Percentiles rank a stretch among this genome's conserved stretches.
Conservation (phyloP, 2,113 vertebrate species). For the Anarhynchus alexandrinus region DNA sequence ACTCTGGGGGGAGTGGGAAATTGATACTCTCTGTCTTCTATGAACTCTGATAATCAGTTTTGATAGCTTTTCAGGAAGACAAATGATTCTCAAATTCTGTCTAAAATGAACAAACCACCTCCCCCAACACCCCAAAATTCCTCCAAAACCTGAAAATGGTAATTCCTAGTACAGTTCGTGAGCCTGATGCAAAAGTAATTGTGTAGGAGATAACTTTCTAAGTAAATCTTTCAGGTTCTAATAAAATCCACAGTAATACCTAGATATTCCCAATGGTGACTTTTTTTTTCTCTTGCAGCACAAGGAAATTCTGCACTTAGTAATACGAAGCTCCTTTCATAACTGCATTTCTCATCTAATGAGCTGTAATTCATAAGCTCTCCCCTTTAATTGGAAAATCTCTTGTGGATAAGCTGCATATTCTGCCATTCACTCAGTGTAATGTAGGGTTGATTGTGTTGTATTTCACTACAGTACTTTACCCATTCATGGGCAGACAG, state of each 20-base stretch:
- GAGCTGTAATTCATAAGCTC: constrained; percentile 52
- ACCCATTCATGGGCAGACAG: neutral
- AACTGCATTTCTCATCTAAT: constrained; percentile 44
- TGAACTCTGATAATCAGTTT: neutral
- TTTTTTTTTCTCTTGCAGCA: neutral
- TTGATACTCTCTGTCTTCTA: neutral
- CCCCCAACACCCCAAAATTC: neutral
- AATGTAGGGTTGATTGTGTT: constrained; percentile 37
- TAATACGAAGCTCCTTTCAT: constrained; percentile 29
- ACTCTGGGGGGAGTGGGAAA: neutral
- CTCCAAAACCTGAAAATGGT: neutral
- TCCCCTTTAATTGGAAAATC: constrained; percentile 54
- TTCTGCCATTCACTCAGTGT: constrained; percentile 36
- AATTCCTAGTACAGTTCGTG: neutral
- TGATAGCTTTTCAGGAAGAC: neutral
- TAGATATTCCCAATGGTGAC: neutral
- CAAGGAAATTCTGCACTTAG: constrained; percentile 26
- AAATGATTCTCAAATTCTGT: neutral
- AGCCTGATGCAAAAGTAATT: neutral
- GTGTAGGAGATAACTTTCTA: neutral
- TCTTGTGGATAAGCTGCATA: constrained; percentile 44
- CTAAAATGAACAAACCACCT: neutral
- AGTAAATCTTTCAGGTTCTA: neutral
- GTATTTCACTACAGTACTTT: neutral
- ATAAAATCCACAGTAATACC: neutral